A percentile compares a stretch with the other conserved stretches of the same genome.
These are phyloP conservation scores for Neodontobutis hainanensis DNA, from an alignment of 2,113 vertebrate species.

Conservation along the genomic window DNA sequence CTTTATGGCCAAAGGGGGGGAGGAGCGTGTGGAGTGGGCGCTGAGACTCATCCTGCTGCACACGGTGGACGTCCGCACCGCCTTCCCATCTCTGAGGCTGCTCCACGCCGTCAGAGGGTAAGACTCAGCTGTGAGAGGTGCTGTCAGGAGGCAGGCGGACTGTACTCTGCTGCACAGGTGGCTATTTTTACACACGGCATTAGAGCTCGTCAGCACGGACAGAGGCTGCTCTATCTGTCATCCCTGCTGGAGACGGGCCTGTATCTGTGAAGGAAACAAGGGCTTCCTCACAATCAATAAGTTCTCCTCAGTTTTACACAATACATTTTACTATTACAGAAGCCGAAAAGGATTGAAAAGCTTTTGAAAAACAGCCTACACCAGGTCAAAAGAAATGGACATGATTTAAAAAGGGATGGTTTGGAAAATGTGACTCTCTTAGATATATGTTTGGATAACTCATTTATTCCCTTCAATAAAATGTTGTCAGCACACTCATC, in stretches of 20 bases:
- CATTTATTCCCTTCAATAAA: too few species aligned
- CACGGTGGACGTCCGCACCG: slow-evolving; percentile 86
- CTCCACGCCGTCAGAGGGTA: slow-evolving; percentile 96
- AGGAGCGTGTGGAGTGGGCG: slow-evolving; percentile 92
- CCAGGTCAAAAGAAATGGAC: too few species aligned
- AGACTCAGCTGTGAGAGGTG: slow-evolving; percentile 59
- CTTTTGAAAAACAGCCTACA: too few species aligned
- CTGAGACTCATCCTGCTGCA: slow-evolving; percentile 91
- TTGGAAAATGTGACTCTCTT: too few species aligned
- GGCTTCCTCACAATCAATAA: too few species aligned
- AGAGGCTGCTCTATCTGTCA: slow-evolving; percentile 6
- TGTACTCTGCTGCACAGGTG: slow-evolving; percentile 38
- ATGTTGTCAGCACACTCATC: too few species aligned
- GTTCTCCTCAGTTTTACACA: too few species aligned
- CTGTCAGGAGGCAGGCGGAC: slow-evolving; percentile 26
- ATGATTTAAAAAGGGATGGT: too few species aligned
- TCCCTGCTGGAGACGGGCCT: neutral
- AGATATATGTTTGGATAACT: too few species aligned
- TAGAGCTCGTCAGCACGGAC: slow-evolving; percentile 43
- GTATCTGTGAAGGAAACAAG: too few species aligned
- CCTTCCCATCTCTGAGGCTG: slow-evolving; percentile 94
- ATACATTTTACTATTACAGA: too few species aligned
- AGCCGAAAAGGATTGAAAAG: too few species aligned
- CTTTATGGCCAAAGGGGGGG: slow-evolving; percentile 95
- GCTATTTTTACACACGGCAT: slow-evolving; percentile 61